These are phyloP conservation scores for Peromyscus maniculatus DNA, from an alignment of 2,113 vertebrate species.

Conservation along the genomic window DNA sequence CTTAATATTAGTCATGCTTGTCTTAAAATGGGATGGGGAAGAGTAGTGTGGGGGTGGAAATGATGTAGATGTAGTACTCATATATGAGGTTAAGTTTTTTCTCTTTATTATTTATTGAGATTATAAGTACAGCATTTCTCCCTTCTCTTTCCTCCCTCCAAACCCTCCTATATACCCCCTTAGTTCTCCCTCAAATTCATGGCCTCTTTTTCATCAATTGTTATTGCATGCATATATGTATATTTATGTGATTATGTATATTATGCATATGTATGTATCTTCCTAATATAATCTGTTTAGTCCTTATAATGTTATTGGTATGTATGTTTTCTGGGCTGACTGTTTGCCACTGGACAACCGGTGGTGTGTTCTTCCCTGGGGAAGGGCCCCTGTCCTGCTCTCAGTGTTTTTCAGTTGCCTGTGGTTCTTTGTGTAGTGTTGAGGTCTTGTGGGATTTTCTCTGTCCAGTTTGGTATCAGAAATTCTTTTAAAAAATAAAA, in stretches of 20 bases:
- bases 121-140: background rate
- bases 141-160: background rate
- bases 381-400: background rate
- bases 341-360: background rate
- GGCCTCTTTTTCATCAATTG: background rate
- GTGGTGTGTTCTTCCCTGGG: background rate
- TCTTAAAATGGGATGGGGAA: constrained; percentile 17
- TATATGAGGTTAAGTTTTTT: background rate
- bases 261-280: background rate
- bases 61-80: background rate
- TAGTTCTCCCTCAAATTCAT: background rate
- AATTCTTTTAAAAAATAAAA: background rate
- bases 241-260: background rate
- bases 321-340: background rate
- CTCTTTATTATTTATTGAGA: background rate
- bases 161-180: background rate
- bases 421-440: background rate
- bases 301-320: background rate
- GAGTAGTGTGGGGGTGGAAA: background rate
- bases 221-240: background rate
- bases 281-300: background rate
- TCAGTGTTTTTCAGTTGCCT: background rate
- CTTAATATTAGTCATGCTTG: constrained; percentile 1
- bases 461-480: background rate
- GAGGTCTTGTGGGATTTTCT: background rate